Evolutionary conservation across 2,797 vertebrate genomes (phyloP), one percentile per base, ranked within the genome.

Genomic region (Trichosurus vulpecula): DNA sequence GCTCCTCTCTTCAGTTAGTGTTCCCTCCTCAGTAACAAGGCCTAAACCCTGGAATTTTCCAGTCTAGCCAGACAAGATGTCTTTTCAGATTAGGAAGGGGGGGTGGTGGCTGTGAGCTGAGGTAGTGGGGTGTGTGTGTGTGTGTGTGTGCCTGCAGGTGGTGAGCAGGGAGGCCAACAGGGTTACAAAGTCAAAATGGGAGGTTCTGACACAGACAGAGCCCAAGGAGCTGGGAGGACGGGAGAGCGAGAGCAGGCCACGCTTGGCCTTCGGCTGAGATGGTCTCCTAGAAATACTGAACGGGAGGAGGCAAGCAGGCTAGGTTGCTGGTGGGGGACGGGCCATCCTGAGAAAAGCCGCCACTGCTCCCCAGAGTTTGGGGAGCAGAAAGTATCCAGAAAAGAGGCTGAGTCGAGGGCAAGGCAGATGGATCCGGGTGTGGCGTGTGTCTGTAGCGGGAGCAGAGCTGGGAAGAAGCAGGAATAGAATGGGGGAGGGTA

Each of bases 11-110:
- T 93, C 92, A 92, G 91, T 92, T 31, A 94, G 94, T 91, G 93
- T 95, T 97, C 92, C 95, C 97, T 61, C 90, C 90, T 94, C 92
- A 90, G 92, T 93, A 97, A 93, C 54, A 94, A 94, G 97, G 97
- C 97, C 97, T 95, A 92, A 95, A 97, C 97, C 96, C 97, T 94
- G 8, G 98, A 98, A 98, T 97, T 97, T 97, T 97, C 97, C 93
- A 91, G 97, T 95, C 97, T 95, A 96, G 96, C 94, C 95, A 94
- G 96, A 97, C 1, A 35, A 98, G 98, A 98, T 97, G 97, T 95
- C 95, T 97, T 94, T 95, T 52, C 58, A 97, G 98, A 98, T 98
- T 97, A 96, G 94, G 94, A 97, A 97, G 95, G 95, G 95, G 90
- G 96, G 66, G 66, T 97, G 66, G 66, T 97, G n/a, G 92, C 94